phyloP scores from a whole-genome alignment of 2,888 invertebrate species.

The Steromphala cineraria region DNA sequence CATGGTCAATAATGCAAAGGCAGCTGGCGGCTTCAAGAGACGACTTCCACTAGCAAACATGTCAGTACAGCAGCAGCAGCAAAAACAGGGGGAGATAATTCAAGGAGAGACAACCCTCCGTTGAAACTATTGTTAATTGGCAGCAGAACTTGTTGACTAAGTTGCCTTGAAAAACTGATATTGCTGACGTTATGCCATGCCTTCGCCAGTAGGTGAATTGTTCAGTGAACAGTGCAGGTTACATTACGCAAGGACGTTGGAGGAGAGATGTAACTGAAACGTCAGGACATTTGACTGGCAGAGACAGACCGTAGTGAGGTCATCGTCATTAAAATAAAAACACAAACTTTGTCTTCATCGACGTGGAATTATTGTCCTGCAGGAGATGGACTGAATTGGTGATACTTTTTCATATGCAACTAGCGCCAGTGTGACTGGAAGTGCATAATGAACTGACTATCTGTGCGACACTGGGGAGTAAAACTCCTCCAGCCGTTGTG shows the following conservation, averaged over 20 bases:
- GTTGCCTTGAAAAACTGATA: constrained; percentile 17
- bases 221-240: background rate
- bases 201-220: background rate
- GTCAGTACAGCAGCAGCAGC: background rate
- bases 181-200: constrained; percentile 11
- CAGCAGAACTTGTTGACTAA: constrained; percentile 11
- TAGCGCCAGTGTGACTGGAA: constrained; percentile 8
- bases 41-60: background rate
- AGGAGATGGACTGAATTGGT: constrained; percentile 4
- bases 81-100: too few relatives aligned
- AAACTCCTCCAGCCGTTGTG: background rate
- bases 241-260: too few relatives aligned
- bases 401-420: constrained; percentile 18
- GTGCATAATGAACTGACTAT: constrained; percentile 4
- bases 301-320: too few relatives aligned
- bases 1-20: background rate
- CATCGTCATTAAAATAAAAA: too few relatives aligned
- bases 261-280: too few relatives aligned
- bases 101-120: background rate
- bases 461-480: background rate
- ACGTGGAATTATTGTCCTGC: constrained; percentile 9
- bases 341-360: background rate
- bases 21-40: background rate
- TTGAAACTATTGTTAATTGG: constrained; percentile 10
- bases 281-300: too few relatives aligned